Base-by-base conservation (phyloP, 2,888 invertebrate species). In the Oxyteleia sp. region DNA sequence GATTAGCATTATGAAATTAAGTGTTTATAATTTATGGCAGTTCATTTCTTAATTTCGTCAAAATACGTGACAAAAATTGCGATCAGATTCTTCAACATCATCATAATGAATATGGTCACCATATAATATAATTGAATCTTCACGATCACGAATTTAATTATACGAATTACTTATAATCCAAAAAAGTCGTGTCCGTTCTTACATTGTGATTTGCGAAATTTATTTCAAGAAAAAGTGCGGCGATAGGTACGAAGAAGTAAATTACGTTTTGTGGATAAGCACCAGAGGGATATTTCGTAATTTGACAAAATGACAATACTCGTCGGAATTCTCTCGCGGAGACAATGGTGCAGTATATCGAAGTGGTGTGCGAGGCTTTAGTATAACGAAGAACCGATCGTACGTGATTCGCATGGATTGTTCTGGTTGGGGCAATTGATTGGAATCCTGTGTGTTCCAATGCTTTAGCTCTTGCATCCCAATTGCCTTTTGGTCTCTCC, bases 381-480 rank as follows among this genome's bases (percentile, higher is more conserved):
- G 78, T 81, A 72, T 82, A 79, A 82, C 78, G 86, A 87, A 85
- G 85, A 85, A 85, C 84, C 76, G 84, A 84, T 85, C 84, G 86
- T 84, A 87, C 87, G 87, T 87, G 87, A 86, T 87, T 86, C 81
- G 86, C 87, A 85, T 88, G 82, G 82, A 84, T 83, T 80, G 86
- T 84, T 81, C 80, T 76, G 72, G 71, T 63, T 63, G 83, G 72
- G 78, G 84, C 88, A 87, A 89, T 89, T 89, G 88, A 90, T 89
- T 89, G 88, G 87, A 86, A 87, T 85, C 85, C 86, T 84, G 80
- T 82, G 82, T 87, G 86, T 85, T 82, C 83, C 79, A 79, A 66
- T 82, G 83, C 87, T 83, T 85, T 85, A 74, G 87, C 85, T 81
- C 85, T 86, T 85, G 88, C 88, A 89, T 89, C 87, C 88, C 87